phyloP scores from a whole-genome alignment of 2,113 vertebrate genomes.

The Hemiprocne comata region DNA sequence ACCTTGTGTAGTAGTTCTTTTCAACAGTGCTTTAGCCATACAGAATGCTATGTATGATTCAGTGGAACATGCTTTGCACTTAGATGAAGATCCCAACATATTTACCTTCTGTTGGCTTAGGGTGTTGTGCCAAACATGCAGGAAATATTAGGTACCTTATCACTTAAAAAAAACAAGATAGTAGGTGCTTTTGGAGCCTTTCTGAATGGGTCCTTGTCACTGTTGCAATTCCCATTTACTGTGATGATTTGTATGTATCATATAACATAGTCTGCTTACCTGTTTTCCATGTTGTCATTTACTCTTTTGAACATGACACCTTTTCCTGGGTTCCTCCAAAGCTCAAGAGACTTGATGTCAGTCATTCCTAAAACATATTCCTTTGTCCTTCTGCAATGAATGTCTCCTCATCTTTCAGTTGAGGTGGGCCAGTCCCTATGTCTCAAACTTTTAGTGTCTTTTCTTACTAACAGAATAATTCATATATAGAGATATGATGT shows the following conservation, averaged over 20 bases:
- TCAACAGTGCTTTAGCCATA: not conserved
- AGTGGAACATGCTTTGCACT: not conserved
- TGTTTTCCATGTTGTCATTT: not conserved
- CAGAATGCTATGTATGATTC: not conserved
- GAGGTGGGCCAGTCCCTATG: not conserved
- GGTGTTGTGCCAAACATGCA: not conserved
- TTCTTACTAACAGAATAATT: slow-evolving; percentile 25
- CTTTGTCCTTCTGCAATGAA: slow-evolving; percentile 26
- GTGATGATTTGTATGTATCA: not conserved
- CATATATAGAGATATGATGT: not conserved
- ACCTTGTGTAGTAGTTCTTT: not conserved
- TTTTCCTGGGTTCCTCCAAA: slow-evolving; percentile 10
- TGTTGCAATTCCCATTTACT: not conserved
- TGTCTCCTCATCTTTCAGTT: not conserved
- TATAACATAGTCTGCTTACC: not conserved
- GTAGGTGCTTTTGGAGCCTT: not conserved
- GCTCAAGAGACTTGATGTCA: slow-evolving; percentile 5
- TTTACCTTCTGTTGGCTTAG: not conserved
- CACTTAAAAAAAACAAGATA: not conserved
- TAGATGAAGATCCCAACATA: not conserved
- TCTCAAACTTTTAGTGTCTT: slow-evolving; percentile 3
- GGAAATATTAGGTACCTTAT: not conserved
- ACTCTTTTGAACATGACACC: not conserved
- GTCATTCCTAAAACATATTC: slow-evolving; percentile 29
- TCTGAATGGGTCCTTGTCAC: not conserved